Conservation (phyloP, 2,797 vertebrate species). For the Tiaroga cobitis region DNA sequence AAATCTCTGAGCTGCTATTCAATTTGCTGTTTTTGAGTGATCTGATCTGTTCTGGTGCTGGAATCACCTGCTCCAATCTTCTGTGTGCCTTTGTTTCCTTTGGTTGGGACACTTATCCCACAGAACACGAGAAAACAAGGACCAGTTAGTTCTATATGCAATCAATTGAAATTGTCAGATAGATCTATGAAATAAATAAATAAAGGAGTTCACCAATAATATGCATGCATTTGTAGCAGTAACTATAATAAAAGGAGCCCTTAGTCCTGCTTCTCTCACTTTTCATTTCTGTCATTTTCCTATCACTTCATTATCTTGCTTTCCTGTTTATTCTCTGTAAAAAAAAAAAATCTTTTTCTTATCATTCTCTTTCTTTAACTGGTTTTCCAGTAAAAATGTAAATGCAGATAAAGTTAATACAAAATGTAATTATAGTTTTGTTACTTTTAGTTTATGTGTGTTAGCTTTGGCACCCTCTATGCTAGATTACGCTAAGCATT, state of each 20-base stretch:
- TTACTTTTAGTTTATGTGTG: background rate
- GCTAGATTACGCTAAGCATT: background rate
- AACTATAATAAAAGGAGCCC: constrained; percentile 41
- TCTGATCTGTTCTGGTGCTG: constrained; percentile 70
- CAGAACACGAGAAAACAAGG: constrained; percentile 42
- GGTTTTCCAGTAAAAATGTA: constrained; percentile 21
- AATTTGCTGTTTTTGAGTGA: constrained; percentile 59
- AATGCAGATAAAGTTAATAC: background rate
- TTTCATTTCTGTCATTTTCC: constrained; percentile 24
- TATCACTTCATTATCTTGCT: background rate
- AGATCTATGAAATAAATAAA: background rate
- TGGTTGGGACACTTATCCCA: constrained; percentile 52
- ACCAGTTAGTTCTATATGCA: constrained; percentile 46
- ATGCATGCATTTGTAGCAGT: constrained; percentile 3
- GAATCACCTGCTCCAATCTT: constrained; percentile 74
- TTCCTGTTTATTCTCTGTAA: constrained; percentile 29
- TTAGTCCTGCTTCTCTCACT: constrained; percentile 6
- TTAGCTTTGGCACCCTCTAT: background rate
- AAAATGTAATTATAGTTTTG: background rate
- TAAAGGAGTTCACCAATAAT: background rate
- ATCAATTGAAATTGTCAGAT: background rate
- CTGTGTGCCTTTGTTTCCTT: constrained; percentile 61
- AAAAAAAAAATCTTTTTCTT: background rate
- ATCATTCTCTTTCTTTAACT: background rate
- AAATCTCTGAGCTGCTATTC: constrained; percentile 67